Conservation (phyloP, 2,113 vertebrate genomes). For the Psittacula cyanocephala region DNA sequence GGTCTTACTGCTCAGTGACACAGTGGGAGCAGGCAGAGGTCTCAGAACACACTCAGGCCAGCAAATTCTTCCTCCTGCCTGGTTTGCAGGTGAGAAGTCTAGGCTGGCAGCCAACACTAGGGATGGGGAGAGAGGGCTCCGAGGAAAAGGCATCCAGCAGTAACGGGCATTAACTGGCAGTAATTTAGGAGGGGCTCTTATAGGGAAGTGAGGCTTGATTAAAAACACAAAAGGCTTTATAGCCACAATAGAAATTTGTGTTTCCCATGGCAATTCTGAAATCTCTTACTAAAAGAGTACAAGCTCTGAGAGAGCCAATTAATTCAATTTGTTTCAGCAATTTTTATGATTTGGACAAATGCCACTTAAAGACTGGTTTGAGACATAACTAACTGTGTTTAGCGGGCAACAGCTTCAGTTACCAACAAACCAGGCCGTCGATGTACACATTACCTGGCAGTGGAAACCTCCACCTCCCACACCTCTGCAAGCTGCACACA, state of each 20-base stretch:
- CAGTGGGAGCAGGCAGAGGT: background rate
- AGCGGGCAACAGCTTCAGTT: background rate
- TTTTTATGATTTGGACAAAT: constrained; percentile 28
- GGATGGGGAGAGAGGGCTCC: background rate
- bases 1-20: background rate
- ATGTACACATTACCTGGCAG: background rate
- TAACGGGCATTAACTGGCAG: constrained; percentile 37
- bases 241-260: background rate
- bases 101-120: constrained; percentile 12
- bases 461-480: background rate
- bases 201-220: background rate
- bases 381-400: background rate
- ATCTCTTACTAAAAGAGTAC: background rate
- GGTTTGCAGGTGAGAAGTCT: constrained; percentile 10
- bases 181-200: background rate
- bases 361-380: background rate
- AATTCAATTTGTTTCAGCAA: constrained; percentile 49
- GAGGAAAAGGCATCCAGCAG: background rate
- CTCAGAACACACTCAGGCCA: background rate
- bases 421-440: background rate
- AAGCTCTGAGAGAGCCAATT: background rate
- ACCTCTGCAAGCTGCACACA: background rate
- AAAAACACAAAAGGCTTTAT: constrained; percentile 34
- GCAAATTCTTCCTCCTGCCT: background rate
- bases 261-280: constrained; percentile 38